Conservation (phyloP, 1,140 invertebrate species). For the Teleopsis dalmanni region DNA sequence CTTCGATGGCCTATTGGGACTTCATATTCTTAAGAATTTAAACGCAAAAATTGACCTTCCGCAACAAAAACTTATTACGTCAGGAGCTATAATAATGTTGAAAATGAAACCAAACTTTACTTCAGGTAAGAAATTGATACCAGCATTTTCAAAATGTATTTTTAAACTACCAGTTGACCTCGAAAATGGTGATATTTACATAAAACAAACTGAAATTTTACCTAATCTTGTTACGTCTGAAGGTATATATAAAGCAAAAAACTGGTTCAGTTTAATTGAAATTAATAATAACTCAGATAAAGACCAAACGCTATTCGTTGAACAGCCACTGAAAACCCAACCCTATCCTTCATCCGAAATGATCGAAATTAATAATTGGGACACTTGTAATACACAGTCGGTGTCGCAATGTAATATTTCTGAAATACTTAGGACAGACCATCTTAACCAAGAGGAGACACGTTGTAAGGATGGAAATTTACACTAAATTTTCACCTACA, state of each 20-base stretch:
- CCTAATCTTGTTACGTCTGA: neutral
- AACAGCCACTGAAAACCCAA: no score
- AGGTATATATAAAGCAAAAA: neutral
- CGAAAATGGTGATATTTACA: neutral
- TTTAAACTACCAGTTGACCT: neutral
- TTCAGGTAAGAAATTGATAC: neutral
- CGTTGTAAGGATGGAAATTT: no score
- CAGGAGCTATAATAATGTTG: neutral
- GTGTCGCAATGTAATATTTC: no score
- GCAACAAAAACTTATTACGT: no score
- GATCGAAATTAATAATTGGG: no score
- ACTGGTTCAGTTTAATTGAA: neutral
- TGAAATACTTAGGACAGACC: no score
- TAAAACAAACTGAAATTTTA: neutral
- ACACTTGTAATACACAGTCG: no score
- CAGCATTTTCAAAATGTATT: neutral
- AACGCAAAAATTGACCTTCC: slow-evolving; percentile 2
- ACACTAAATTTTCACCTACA: no score
- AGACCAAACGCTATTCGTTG: neutral
- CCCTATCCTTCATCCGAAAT: no score
- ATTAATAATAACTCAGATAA: neutral
- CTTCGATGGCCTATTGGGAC: slow-evolving; percentile 9
- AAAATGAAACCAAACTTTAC: neutral
- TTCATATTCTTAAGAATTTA: no score
- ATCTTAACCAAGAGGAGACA: no score